Evolutionary conservation across 2,113 vertebrate genomes (phyloP).

Genomic region (Daboia siamensis): DNA sequence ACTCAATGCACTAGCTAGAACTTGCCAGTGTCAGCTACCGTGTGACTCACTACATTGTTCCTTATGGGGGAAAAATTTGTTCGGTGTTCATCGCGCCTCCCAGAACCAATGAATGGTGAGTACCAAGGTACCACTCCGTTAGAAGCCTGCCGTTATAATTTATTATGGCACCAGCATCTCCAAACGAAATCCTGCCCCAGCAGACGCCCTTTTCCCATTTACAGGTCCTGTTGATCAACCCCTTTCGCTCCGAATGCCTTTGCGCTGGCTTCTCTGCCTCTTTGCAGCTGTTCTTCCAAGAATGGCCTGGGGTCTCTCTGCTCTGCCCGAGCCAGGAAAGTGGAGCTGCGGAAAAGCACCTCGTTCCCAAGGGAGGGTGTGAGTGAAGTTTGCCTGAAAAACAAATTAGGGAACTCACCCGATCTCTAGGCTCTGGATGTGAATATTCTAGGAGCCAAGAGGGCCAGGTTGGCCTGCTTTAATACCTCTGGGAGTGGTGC

Average conservation of each 20-base stretch:
- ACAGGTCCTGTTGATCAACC: background rate
- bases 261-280: background rate
- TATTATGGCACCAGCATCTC: background rate
- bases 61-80: too few relatives aligned
- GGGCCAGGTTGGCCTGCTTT: background rate
- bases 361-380: background rate
- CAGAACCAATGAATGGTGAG: too few relatives aligned
- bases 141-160: background rate
- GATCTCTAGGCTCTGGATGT: background rate
- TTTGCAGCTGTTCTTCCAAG: slow-evolving; percentile 7
- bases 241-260: background rate
- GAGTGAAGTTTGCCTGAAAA: background rate
- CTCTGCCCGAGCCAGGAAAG: background rate
- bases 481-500: too few relatives aligned
- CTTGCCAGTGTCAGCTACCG: too few relatives aligned
- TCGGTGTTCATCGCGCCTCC: too few relatives aligned
- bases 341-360: background rate
- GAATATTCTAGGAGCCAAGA: background rate
- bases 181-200: background rate
- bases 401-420: background rate
- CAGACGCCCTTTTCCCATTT: background rate
- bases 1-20: too few relatives aligned
- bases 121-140: too few relatives aligned
- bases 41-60: too few relatives aligned
- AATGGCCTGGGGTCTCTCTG: background rate